Base-by-base conservation (phyloP, 2,888 invertebrate species). In the Cataglyphis cursor region DNA sequence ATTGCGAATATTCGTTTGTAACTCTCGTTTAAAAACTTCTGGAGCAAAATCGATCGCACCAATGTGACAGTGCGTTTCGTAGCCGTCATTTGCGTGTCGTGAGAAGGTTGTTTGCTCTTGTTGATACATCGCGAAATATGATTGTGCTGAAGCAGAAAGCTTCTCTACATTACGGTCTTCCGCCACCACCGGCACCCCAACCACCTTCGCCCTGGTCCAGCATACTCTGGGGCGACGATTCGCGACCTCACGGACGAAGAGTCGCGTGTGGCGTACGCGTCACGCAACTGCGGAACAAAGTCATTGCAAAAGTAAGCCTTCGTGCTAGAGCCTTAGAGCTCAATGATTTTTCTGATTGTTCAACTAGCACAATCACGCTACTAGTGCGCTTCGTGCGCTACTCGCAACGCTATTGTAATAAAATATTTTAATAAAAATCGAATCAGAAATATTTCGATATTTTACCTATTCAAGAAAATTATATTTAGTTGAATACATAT, bases 171-270 rank as follows among this genome's bases (percentile, higher is more conserved):
- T 96, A 95, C 92, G 95, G 96, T 89, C 91, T 95, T 89, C 96
- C 96, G 85, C 96, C 96, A 62, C 95, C 95, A 73, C 94, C 95
- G 88, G 95, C 95, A 62, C 95, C 95, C 73, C 95, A 95, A 87
- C 95, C 95, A 83, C 95, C 95, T 74, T 95, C 95, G 12, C 95
- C 95, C 18, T 95, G 95, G 96, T 95, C 95, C 88, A 95, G 95
- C 89, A 95, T 96, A 83, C 91, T 95, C 76, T 95, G 95, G 91
- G 85, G 87, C 62, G 86, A 87, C 80, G 89, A 90, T 84, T 84
- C 87, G 35, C 87, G 86, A 78, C 81, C 85, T 76, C 86, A 83
- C 41, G 86, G 84, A 70, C 66, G 72, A 73, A 78, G 66, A 68
- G 59, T 54, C 18, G 84, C 85, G 21, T 85, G 87, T 24, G 89